Conservation (phyloP, 2,888 invertebrate species). For the Orthosia cruda region DNA sequence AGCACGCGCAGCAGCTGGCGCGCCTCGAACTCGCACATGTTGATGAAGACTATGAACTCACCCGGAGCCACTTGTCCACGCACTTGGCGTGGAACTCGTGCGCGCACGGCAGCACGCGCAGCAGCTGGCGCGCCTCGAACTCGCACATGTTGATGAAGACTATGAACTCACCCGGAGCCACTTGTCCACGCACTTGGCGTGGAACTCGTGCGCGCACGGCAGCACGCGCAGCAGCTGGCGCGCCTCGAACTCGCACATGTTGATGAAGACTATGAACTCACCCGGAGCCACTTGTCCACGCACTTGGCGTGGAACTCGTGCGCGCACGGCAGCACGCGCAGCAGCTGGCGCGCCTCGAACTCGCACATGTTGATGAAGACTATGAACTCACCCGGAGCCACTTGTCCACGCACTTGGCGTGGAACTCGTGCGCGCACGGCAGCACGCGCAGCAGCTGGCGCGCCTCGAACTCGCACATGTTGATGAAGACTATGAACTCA, state of each 20-base stretch:
- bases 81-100: slow-evolving; percentile 99
- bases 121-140: slow-evolving; percentile 97
- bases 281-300: slow-evolving; percentile 99
- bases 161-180: slow-evolving; percentile 96
- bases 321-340: slow-evolving; percentile 98
- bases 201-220: slow-evolving; percentile 99
- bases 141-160: slow-evolving; percentile 94
- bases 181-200: slow-evolving; percentile 99
- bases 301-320: slow-evolving; percentile 99
- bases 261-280: slow-evolving; percentile 86
- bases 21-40: slow-evolving; percentile 98
- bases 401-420: slow-evolving; percentile 99
- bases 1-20: slow-evolving; percentile 97
- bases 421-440: slow-evolving; percentile 99
- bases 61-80: slow-evolving; percentile 99
- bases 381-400: slow-evolving; percentile 96
- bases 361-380: slow-evolving; percentile 94
- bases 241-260: slow-evolving; percentile 98
- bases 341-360: slow-evolving; percentile 97
- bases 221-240: slow-evolving; percentile 97
- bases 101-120: slow-evolving; percentile 98
- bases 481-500: slow-evolving; percentile 86
- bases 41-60: slow-evolving; percentile 86
- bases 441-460: slow-evolving; percentile 97
- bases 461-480: slow-evolving; percentile 98